Evolutionary conservation across 1,140 invertebrate genomes (phyloP), one percentile per base, ranked within the genome.

Genomic region (Meloidogyne floridensis): DNA sequence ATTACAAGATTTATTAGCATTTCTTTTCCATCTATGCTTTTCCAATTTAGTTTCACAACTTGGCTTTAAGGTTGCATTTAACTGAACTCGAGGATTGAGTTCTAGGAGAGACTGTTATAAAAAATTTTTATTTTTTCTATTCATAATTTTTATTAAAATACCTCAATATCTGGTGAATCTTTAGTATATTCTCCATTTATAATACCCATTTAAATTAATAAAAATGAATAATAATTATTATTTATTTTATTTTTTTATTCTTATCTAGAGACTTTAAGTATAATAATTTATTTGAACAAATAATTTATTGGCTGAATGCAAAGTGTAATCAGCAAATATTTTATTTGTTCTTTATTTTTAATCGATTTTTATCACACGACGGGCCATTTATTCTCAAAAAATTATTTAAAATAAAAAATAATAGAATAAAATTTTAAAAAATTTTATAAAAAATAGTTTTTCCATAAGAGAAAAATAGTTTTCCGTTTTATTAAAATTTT

Each of bases 11-110:
- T 95, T 94, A 85, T 94, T 93, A 0, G 92, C 90, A 91, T 98
- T 98, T 84, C 97, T 92, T 90, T 98, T 98, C 97, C 97, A 98
- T 83, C 95, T 94, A 82, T 93, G 93, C 90, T 98, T 98, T 81
- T 94, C 94, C 81, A 93, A 91, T 91, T 98, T 97, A 0, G 96
- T 98, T 75, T 93, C 91, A 15, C 91, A 91, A 32, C 95, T 95
- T 18, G 96, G 94, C 32, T 94, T 92, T 13, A 96, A 90, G 85
- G 92, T 94, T 5, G 95, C 94, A 87, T 93, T 93, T 0, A 92
- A 91, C 84, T 93, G 93, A 0, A 94, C 93, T 82, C 92, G 93
- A 2, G 96, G 96, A 92, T 98, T 98, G 8, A 98, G 89, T 1
- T 91, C 89, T 71, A 98, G 90, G 72, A 98, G 90, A 91, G 94